These are phyloP conservation scores for Carassius carassius DNA, from an alignment of 2,113 vertebrate species.

Conservation along the genomic window DNA sequence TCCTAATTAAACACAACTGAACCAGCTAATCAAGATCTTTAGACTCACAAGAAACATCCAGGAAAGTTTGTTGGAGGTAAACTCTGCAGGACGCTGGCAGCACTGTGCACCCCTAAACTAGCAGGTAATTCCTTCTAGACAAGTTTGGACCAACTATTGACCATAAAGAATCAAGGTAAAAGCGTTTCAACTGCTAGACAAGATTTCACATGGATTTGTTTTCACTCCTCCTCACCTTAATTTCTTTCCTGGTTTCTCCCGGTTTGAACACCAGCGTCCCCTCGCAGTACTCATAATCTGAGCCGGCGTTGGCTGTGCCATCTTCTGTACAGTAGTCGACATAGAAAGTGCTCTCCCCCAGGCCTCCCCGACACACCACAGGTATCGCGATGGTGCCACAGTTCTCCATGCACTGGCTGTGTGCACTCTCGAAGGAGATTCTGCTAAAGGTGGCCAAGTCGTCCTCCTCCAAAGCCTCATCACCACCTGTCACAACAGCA, in stretches of 20 bases:
- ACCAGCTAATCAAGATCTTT: too few species aligned
- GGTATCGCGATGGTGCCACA: constrained; percentile 84
- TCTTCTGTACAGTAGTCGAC: constrained; percentile 96
- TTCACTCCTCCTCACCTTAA: constrained; percentile 67
- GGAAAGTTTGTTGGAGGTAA: too few species aligned
- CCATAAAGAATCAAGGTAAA: neutral
- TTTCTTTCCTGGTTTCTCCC: constrained; percentile 76
- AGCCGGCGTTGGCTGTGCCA: constrained; percentile 92
- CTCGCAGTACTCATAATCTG: constrained; percentile 88
- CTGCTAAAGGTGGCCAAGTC: constrained; percentile 79
- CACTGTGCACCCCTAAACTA: too few species aligned
- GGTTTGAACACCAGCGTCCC: constrained; percentile 80
- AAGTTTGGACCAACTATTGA: neutral
- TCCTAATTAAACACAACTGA: too few species aligned
- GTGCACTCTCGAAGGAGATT: constrained; percentile 87
- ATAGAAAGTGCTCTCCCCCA: constrained; percentile 90
- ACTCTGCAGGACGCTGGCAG: too few species aligned
- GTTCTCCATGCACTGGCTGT: constrained; percentile 97
- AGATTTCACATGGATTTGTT: too few species aligned
- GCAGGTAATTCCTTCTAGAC: neutral
- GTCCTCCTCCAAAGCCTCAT: constrained; percentile 60
- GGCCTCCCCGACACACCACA: constrained; percentile 81
- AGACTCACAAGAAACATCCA: too few species aligned
- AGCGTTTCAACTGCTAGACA: neutral
- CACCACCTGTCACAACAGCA: constrained; percentile 58